phyloP scores from a whole-genome alignment of 2,888 invertebrate species.

The Lasioglossum marginatum region DNA sequence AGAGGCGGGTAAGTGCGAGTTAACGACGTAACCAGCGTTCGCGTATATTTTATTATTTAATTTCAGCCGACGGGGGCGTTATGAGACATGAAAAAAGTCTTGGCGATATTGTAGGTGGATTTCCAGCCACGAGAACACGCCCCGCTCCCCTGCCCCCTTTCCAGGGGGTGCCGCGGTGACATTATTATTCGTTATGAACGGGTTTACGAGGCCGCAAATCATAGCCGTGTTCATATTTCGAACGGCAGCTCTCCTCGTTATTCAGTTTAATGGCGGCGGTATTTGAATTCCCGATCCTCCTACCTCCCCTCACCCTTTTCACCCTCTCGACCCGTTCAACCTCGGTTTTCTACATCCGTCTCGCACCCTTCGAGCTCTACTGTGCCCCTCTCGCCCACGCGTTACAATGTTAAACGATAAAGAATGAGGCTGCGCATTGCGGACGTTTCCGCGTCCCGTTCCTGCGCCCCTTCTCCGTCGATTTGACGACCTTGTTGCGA shows the following conservation, averaged over 20 bases:
- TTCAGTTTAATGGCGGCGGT: conserved; percentile 84
- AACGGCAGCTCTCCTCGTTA: conserved; percentile 83
- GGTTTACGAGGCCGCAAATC: conserved; percentile 85
- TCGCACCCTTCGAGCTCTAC: background rate
- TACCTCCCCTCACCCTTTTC: conserved; percentile 58
- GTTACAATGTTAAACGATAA: conserved; percentile 51
- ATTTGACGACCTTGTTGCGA: background rate
- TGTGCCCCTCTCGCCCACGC: conserved; percentile 27
- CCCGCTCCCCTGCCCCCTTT: conserved; percentile 17
- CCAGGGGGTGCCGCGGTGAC: conserved; percentile 76
- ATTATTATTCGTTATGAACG: conserved; percentile 85
- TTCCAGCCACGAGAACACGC: conserved; percentile 73
- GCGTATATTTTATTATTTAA: conserved; percentile 84
- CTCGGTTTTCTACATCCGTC: conserved; percentile 10
- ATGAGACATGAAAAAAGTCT: conserved; percentile 83
- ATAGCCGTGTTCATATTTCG: conserved; percentile 84
- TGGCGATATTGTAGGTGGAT: conserved; percentile 83
- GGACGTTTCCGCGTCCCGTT: conserved; percentile 26
- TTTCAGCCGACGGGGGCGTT: conserved; percentile 80
- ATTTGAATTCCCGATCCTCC: conserved; percentile 84
- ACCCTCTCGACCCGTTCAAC: conserved; percentile 11
- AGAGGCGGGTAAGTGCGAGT: conserved; percentile 48
- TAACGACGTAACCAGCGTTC: conserved; percentile 61
- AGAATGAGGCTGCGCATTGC: conserved; percentile 62
- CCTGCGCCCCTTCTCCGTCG: background rate